These are phyloP conservation scores for Helicoverpa armigera DNA, from an alignment of 1,140 invertebrate species.

Conservation along the genomic window DNA sequence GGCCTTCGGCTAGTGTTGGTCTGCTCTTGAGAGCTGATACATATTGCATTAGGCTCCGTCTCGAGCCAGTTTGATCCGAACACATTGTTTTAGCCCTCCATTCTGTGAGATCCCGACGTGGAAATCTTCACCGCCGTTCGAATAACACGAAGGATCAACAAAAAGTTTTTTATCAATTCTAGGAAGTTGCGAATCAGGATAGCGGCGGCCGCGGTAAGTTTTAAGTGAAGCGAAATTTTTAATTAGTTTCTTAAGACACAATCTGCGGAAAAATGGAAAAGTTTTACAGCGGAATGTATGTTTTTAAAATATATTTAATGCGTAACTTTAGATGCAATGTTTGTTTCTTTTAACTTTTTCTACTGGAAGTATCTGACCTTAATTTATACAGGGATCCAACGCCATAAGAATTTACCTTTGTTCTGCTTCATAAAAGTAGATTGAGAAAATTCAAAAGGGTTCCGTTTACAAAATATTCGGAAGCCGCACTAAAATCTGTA, in stretches of 20 bases:
- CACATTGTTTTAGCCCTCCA: slow-evolving; percentile 57
- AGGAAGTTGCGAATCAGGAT: slow-evolving; percentile 44
- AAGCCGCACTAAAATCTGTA: slow-evolving; percentile 33
- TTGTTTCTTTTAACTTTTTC: not conserved
- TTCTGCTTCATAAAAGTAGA: slow-evolving; percentile 25
- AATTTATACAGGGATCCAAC: not conserved
- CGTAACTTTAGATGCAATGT: not conserved
- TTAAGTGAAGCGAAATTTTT: slow-evolving; percentile 45
- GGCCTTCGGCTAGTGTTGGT: slow-evolving; percentile 46
- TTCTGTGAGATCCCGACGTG: slow-evolving; percentile 39
- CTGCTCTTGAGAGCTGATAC: slow-evolving; percentile 62
- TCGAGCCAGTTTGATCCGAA: slow-evolving; percentile 55
- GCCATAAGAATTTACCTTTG: not conserved
- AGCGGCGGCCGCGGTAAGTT: slow-evolving; percentile 23
- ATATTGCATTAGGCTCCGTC: slow-evolving; percentile 69
- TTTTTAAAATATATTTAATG: slow-evolving; percentile 19
- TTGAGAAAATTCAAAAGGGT: slow-evolving; percentile 16
- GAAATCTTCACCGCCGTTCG: slow-evolving; percentile 37
- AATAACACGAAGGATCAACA: slow-evolving; percentile 51
- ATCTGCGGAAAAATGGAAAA: slow-evolving; percentile 22
- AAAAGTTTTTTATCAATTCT: slow-evolving; percentile 49
- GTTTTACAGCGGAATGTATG: slow-evolving; percentile 8
- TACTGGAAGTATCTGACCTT: not conserved
- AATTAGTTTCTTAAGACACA: slow-evolving; percentile 46
- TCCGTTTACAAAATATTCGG: slow-evolving; percentile 11